Evolutionary conservation across 2,888 invertebrate genomes (phyloP).

Genomic region (Lithophane socia): DNA sequence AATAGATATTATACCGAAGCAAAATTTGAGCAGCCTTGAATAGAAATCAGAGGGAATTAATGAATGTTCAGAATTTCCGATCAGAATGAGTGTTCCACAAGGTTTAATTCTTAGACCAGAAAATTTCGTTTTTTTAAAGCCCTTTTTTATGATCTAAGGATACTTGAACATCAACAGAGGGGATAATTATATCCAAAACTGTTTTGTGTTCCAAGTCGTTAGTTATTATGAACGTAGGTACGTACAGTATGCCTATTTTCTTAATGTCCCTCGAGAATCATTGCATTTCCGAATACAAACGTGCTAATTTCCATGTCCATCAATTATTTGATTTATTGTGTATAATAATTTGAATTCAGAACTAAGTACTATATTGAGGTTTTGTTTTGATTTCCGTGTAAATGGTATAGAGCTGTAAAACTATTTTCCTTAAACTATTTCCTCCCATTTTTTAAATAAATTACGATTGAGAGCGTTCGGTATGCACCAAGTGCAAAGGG

Average conservation of each 20-base stretch:
- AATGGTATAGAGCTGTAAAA: too few relatives aligned
- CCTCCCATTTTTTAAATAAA: too few relatives aligned
- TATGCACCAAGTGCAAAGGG: too few relatives aligned
- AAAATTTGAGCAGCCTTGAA: background rate
- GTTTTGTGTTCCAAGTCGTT: conserved; percentile 35
- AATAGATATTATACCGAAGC: background rate
- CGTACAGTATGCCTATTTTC: background rate
- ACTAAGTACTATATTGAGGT: too few relatives aligned
- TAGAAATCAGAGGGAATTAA: background rate
- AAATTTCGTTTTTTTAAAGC: background rate
- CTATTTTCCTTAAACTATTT: too few relatives aligned
- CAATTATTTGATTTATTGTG: too few relatives aligned
- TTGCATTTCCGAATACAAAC: too few relatives aligned
- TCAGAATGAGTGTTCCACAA: background rate
- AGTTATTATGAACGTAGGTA: background rate
- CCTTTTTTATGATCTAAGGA: background rate
- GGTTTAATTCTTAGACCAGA: background rate
- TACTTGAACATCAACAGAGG: background rate
- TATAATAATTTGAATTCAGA: too few relatives aligned
- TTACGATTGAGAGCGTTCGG: too few relatives aligned
- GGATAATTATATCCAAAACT: background rate
- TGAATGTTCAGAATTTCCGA: background rate
- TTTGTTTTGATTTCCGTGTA: too few relatives aligned
- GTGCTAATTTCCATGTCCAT: too few relatives aligned
- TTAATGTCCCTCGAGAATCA: too few relatives aligned